These are phyloP conservation scores for Bicyclus anynana DNA, from an alignment of 1,140 invertebrate species.

Conservation along the genomic window DNA sequence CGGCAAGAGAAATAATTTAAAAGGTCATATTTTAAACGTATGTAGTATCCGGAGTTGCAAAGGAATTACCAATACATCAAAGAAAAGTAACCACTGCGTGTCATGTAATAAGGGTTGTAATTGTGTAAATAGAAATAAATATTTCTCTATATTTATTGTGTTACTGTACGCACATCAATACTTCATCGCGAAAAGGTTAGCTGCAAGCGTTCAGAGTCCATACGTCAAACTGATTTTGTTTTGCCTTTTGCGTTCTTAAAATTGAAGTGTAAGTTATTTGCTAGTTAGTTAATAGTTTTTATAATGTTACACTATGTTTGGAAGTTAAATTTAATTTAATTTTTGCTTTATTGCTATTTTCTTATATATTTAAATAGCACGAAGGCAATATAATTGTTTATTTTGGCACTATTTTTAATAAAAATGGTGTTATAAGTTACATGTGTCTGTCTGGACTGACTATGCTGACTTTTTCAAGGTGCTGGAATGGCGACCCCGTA, in stretches of 20 bases:
- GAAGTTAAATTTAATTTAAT: neutral
- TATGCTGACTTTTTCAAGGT: no score
- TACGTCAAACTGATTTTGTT: conserved; percentile 20
- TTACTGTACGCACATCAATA: conserved; percentile 17
- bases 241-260: conserved; percentile 20
- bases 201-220: conserved; percentile 13
- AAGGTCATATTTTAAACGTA: conserved; percentile 20
- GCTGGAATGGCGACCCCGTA: no score
- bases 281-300: conserved; percentile 9
- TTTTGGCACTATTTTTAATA: no score
- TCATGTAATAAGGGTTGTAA: neutral
- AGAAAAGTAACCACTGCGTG: neutral
- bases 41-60: neutral
- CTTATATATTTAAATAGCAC: no score
- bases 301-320: neutral
- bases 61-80: neutral
- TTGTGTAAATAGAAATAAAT: neutral
- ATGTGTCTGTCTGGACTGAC: no score
- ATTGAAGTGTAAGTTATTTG: conserved; percentile 16
- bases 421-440: no score
- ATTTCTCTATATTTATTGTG: conserved; percentile 13
- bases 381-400: no score
- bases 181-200: conserved; percentile 24
- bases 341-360: neutral
- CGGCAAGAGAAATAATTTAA: conserved; percentile 23